Percentiles rank a stretch among this genome's conserved stretches.
phyloP scores from a whole-genome alignment of 2,888 invertebrate species.

The Lochmaea crataegi region DNA sequence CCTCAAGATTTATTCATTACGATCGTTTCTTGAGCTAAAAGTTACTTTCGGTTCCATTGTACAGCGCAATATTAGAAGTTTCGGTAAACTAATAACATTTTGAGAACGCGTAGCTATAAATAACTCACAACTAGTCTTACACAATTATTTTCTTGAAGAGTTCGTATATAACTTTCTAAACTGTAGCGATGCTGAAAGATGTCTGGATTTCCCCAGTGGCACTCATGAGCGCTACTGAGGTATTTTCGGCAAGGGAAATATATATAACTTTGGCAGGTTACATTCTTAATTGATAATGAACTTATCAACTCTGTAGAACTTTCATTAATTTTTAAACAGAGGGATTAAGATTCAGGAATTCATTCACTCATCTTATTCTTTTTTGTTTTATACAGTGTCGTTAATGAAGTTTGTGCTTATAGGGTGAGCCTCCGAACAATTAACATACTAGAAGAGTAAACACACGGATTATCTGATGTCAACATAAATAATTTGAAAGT shows the following conservation, averaged over 20 bases:
- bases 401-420: too few relatives aligned
- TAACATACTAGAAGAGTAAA: too few relatives aligned
- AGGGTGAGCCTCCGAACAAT: too few relatives aligned
- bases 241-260: not conserved
- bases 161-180: conserved; percentile 33
- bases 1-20: not conserved
- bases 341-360: too few relatives aligned
- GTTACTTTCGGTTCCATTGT: not conserved
- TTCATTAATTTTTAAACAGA: too few relatives aligned
- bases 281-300: too few relatives aligned
- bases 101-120: conserved; percentile 11
- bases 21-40: not conserved
- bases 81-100: conserved; percentile 8
- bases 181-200: conserved; percentile 41
- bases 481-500: too few relatives aligned
- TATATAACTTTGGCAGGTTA: too few relatives aligned
- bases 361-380: too few relatives aligned
- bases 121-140: conserved; percentile 12
- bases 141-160: conserved; percentile 14
- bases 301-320: too few relatives aligned
- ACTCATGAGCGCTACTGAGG: not conserved
- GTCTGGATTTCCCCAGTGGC: conserved; percentile 31
- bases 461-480: too few relatives aligned
- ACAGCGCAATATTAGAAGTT: not conserved
- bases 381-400: too few relatives aligned